Conservation (phyloP, 2,888 invertebrate species). For the Alsophila aescularia region DNA sequence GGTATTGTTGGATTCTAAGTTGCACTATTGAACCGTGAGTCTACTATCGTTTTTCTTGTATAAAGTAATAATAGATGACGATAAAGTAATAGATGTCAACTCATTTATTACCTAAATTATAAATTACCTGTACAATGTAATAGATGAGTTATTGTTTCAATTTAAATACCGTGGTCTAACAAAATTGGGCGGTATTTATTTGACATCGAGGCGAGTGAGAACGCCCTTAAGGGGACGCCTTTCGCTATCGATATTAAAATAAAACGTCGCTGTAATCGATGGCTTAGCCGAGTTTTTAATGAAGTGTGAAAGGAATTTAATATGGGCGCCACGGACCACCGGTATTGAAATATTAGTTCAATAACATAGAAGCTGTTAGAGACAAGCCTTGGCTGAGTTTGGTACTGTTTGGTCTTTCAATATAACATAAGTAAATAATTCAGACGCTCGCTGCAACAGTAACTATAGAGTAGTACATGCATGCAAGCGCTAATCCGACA, state of each 20-base stretch:
- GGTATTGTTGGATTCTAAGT: too few relatives aligned
- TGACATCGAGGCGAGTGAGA: background rate
- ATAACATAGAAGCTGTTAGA: background rate
- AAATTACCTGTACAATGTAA: background rate
- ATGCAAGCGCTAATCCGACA: too few relatives aligned
- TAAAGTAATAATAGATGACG: too few relatives aligned
- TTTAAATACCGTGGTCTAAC: background rate
- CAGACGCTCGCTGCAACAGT: too few relatives aligned
- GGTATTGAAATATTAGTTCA: background rate
- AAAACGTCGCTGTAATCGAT: background rate
- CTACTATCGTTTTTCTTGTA: too few relatives aligned
- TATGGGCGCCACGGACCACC: too few relatives aligned
- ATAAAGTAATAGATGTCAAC: too few relatives aligned
- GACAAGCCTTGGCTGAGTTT: background rate
- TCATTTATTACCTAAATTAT: too few relatives aligned
- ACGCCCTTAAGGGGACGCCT: background rate
- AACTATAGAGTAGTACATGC: too few relatives aligned
- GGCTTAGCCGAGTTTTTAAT: background rate
- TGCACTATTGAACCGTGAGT: too few relatives aligned
- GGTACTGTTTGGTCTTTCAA: too few relatives aligned
- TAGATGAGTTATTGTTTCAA: background rate
- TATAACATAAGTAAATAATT: too few relatives aligned
- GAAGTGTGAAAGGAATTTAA: background rate
- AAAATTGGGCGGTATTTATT: background rate
- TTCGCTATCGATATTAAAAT: background rate